Conservation (phyloP, 1,140 invertebrate genomes). For the Diabrotica virgifera region DNA sequence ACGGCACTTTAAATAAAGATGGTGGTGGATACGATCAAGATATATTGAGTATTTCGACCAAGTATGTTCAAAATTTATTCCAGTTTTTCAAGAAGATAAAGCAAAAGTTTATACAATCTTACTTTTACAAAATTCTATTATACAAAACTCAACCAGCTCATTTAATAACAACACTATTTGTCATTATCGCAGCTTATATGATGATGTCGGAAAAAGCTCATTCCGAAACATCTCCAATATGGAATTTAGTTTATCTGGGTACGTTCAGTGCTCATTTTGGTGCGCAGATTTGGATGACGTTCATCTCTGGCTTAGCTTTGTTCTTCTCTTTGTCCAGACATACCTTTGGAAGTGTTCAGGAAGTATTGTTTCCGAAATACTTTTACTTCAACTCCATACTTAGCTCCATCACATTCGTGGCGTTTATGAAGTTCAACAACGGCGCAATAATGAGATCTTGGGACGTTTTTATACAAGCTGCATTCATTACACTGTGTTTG, state of each 20-base stretch:
- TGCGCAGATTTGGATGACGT: slow-evolving; percentile 85
- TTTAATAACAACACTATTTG: slow-evolving; percentile 62
- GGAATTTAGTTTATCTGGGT: slow-evolving; percentile 65
- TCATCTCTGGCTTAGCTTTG: slow-evolving; percentile 77
- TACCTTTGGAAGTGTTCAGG: slow-evolving; percentile 78
- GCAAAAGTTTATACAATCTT: slow-evolving; percentile 7
- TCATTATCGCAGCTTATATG: slow-evolving; percentile 60
- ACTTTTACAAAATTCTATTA: slow-evolving; percentile 53
- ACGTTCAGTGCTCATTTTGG: slow-evolving; percentile 76
- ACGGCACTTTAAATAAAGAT: not conserved
- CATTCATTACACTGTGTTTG: slow-evolving; percentile 64
- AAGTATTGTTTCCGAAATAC: slow-evolving; percentile 79
- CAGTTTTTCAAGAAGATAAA: not conserved
- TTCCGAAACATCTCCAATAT: slow-evolving; percentile 47
- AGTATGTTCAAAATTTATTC: slow-evolving; percentile 30
- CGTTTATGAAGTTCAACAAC: slow-evolving; percentile 38
- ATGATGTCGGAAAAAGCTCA: slow-evolving; percentile 53
- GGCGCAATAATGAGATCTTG: slow-evolving; percentile 22
- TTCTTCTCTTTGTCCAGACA: slow-evolving; percentile 80
- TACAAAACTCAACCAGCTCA: slow-evolving; percentile 73
- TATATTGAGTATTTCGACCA: slow-evolving; percentile 28
- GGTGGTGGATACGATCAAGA: slow-evolving; percentile 24
- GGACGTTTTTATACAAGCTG: slow-evolving; percentile 53
- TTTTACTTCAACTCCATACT: slow-evolving; percentile 73
- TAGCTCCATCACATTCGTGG: slow-evolving; percentile 67